These are phyloP conservation scores for Montipora foliosa DNA, from an alignment of 64 coral and sea anemone genomes.

Conservation along the genomic window DNA sequence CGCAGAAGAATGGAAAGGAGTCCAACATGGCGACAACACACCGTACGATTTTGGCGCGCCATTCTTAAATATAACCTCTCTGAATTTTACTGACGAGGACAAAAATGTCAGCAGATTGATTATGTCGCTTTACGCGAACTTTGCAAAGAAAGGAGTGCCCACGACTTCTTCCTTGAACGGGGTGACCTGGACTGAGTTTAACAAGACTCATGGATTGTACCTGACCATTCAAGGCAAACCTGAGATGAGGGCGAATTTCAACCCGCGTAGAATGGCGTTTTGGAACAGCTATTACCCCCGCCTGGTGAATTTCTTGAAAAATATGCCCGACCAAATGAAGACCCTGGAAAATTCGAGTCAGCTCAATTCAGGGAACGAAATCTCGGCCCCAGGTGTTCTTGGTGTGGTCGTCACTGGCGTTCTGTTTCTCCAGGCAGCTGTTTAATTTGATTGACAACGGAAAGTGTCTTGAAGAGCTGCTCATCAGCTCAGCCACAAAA, in stretches of 20 bases:
- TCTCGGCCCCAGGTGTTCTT: not conserved
- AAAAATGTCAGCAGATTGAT: slow-evolving; percentile 82
- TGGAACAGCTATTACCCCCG: slow-evolving; percentile 41
- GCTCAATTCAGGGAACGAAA: too few species aligned
- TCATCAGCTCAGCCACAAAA: not conserved
- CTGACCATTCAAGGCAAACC: slow-evolving; percentile 41
- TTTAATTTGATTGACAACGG: not conserved
- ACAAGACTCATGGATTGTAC: slow-evolving; percentile 42
- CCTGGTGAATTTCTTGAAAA: slow-evolving; percentile 16
- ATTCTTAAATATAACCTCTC: slow-evolving; percentile 43
- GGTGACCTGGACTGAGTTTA: slow-evolving; percentile 67
- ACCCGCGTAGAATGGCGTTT: slow-evolving; percentile 66
- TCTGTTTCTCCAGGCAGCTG: not conserved
- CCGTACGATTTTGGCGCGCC: slow-evolving; percentile 85
- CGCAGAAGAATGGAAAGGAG: slow-evolving; percentile 41
- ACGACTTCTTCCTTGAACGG: slow-evolving; percentile 43
- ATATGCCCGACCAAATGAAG: not conserved
- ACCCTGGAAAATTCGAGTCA: not conserved
- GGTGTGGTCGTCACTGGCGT: not conserved
- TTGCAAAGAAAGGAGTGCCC: slow-evolving; percentile 80
- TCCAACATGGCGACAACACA: slow-evolving; percentile 68
- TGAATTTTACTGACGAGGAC: slow-evolving; percentile 68
- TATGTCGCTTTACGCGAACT: slow-evolving; percentile 77
- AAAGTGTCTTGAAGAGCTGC: not conserved
- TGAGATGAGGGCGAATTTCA: slow-evolving; percentile 36